A percentile compares a stretch with the other conserved stretches of the same genome.
These are phyloP conservation scores for Orycteropus afer DNA, from an alignment of 2,113 vertebrate species.

Conservation along the genomic window DNA sequence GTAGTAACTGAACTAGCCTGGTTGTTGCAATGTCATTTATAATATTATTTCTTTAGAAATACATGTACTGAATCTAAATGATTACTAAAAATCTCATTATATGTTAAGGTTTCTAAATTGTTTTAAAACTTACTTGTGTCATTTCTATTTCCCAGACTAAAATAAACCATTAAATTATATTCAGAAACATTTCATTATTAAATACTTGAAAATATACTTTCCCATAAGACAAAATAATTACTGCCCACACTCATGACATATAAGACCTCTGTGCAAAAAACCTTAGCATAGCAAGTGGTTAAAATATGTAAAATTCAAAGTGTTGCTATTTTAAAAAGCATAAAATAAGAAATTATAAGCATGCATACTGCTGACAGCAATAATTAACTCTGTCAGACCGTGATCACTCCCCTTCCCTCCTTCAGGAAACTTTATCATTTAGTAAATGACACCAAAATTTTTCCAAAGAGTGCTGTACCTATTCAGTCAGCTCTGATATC, in stretches of 20 bases:
- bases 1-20: background rate
- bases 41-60: background rate
- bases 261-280: background rate
- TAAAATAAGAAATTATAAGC: background rate
- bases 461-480: background rate
- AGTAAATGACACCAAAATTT: background rate
- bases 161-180: slow-evolving; percentile 37
- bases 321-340: background rate
- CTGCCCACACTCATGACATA: background rate
- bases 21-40: background rate
- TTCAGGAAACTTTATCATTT: background rate
- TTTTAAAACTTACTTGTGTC: background rate
- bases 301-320: background rate
- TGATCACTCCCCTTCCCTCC: background rate
- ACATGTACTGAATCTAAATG: background rate
- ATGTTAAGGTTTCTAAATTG: slow-evolving; percentile 9
- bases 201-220: background rate
- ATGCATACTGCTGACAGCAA: background rate
- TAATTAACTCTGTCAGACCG: background rate
- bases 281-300: background rate
- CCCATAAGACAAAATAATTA: background rate
- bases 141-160: background rate
- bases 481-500: background rate
- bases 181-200: background rate
- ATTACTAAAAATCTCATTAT: background rate